Evolutionary conservation across 1,140 invertebrate species (phyloP).

Genomic region (Oreohelix idahoensis): DNA sequence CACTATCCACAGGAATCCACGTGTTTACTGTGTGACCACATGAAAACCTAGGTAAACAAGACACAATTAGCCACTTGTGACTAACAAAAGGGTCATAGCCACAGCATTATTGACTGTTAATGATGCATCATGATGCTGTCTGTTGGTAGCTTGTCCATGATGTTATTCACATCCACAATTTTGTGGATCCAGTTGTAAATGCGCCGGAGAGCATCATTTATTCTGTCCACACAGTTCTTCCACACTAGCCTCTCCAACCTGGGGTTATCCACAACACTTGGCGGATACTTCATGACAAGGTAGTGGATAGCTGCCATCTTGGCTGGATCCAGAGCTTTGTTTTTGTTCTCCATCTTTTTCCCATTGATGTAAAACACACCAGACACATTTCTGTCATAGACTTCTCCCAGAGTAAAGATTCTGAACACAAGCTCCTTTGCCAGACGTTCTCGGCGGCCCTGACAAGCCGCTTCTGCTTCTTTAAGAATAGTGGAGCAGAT

Average conservation of each 20-base stretch:
- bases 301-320: constrained; percentile 49
- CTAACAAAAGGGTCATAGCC: too few relatives aligned
- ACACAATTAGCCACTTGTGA: too few relatives aligned
- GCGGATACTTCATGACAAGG: constrained; percentile 48
- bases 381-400: constrained; percentile 48
- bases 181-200: constrained; percentile 53
- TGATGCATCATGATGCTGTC: constrained; percentile 39
- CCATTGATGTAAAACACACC: constrained; percentile 55
- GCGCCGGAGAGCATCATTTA: constrained; percentile 44
- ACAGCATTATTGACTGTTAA: too few relatives aligned
- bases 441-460: constrained; percentile 44
- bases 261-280: constrained; percentile 46
- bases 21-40: too few relatives aligned
- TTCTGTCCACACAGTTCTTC: constrained; percentile 50
- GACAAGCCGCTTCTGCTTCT: constrained; percentile 45
- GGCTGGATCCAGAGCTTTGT: constrained; percentile 45
- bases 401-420: constrained; percentile 46
- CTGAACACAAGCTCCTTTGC: constrained; percentile 48
- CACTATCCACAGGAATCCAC: too few relatives aligned
- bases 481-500: constrained; percentile 48
- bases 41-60: too few relatives aligned
- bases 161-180: constrained; percentile 46
- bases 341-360: constrained; percentile 59
- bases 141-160: constrained; percentile 47
- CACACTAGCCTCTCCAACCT: constrained; percentile 44